Evolutionary conservation across 1,140 invertebrate genomes (phyloP), one percentile per base, ranked within the genome.

Genomic region (Drosophila nannoptera): DNA sequence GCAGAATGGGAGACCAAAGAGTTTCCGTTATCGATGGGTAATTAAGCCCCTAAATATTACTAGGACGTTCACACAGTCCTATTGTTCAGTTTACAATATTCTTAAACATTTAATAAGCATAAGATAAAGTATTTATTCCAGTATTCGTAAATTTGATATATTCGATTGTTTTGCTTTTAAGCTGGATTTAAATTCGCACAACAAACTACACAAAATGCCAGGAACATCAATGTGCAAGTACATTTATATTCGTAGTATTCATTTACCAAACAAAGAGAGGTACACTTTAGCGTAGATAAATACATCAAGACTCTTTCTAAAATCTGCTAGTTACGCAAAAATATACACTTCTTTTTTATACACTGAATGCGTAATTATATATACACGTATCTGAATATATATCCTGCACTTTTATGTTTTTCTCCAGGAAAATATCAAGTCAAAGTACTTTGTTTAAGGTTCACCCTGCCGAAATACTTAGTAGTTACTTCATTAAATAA

Each of bases 361-460:
- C 4, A 42, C 11, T 58, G 7, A 11, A 38, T 46, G 29, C 22
- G 22, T 22, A 22, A 22, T 22, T 16, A 22, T 46, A 68, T n/a
- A 32, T 4, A 42, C 12, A 35, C 58, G 43, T 58, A 42, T 49
- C 16, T 61, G 42, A 36, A 46, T 29, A 46, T 29, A 46, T 29
- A 63, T 9, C 32, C 4, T 33, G 22, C 56, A 33, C 45, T 7
- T 58, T 46, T 42, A 58, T 52, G 22, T 22, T 22, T 22, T 22
- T 22, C 22, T 22, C 3, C 22, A 22, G 74, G 32, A 36, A 75
- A 58, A 50, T 60, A 43, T 38, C 74, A 82, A 82, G 42, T 61
- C 74, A 63, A 83, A 83, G 73, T 83, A 80, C 73, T 64, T 69
- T 55, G 29, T 3, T 22, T 22, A 22, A 22, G 22, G 22, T 58